phyloP scores from a whole-genome alignment of 2,888 invertebrate genomes.

The Daptonema setosum region DNA sequence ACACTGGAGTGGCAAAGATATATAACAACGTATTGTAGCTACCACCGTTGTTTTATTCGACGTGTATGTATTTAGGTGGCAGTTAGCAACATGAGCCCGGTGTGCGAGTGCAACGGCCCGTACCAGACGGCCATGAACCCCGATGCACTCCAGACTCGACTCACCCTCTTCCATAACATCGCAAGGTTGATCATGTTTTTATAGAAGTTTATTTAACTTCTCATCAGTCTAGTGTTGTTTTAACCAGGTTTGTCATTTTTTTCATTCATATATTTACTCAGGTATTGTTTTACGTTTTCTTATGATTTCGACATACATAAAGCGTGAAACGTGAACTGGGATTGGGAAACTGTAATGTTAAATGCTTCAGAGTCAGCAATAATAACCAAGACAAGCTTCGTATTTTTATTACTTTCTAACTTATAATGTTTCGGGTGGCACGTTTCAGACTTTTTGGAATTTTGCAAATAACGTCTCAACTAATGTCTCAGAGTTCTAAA shows the following conservation, averaged over 20 bases:
- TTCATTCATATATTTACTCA: not conserved
- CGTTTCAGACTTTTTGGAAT: no score
- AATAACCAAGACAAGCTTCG: not conserved
- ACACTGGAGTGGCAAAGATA: not conserved
- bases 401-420: no score
- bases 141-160: not conserved
- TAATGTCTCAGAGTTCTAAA: no score
- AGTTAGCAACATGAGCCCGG: slow-evolving; percentile 11
- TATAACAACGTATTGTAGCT: not conserved
- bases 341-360: not conserved
- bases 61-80: slow-evolving; percentile 14
- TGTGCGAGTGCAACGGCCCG: slow-evolving; percentile 19
- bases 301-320: not conserved
- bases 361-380: not conserved
- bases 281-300: not conserved
- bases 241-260: not conserved
- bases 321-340: no score
- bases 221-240: not conserved
- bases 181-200: slow-evolving; percentile 2
- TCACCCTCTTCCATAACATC: not conserved
- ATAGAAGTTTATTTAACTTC: not conserved
- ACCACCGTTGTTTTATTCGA: not conserved
- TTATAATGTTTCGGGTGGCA: no score
- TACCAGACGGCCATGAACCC: slow-evolving; percentile 11
- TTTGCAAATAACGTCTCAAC: no score